Conservation (phyloP, 2,113 vertebrate species). For the Trachemys scripta region DNA sequence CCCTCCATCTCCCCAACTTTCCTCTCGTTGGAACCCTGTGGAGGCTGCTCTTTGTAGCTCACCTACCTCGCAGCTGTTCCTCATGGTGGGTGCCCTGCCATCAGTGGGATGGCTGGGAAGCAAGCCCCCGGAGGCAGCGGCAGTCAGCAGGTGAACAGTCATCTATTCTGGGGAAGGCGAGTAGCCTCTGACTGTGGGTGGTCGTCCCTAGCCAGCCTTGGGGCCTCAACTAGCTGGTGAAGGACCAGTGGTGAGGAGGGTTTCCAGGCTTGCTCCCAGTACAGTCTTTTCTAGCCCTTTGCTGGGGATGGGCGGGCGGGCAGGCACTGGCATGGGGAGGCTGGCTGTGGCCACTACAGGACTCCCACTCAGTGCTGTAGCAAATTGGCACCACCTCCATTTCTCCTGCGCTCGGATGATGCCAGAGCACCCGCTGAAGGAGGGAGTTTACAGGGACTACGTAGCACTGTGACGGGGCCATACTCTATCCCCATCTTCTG, state of each 20-base stretch:
- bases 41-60: neutral
- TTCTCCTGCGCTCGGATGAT: neutral
- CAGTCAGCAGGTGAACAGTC: rapidly evolving
- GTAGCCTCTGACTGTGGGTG: neutral
- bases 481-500: too few species aligned
- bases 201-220: neutral
- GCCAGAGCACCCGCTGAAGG: neutral
- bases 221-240: neutral
- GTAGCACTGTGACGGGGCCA: too few species aligned
- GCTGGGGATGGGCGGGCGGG: neutral
- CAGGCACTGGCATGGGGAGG: neutral
- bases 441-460: neutral
- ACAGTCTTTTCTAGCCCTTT: neutral
- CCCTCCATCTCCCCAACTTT: neutral
- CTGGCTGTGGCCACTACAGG: too few species aligned
- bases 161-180: neutral
- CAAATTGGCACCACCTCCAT: neutral
- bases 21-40: neutral
- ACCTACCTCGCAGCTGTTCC: neutral
- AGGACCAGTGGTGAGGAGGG: neutral
- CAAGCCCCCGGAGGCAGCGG: neutral
- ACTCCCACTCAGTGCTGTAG: neutral
- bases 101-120: neutral
- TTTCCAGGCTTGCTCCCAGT: neutral
- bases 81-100: neutral